phyloP scores from a whole-genome alignment of 2,113 vertebrate genomes.

The Psittacara wagleri region DNA sequence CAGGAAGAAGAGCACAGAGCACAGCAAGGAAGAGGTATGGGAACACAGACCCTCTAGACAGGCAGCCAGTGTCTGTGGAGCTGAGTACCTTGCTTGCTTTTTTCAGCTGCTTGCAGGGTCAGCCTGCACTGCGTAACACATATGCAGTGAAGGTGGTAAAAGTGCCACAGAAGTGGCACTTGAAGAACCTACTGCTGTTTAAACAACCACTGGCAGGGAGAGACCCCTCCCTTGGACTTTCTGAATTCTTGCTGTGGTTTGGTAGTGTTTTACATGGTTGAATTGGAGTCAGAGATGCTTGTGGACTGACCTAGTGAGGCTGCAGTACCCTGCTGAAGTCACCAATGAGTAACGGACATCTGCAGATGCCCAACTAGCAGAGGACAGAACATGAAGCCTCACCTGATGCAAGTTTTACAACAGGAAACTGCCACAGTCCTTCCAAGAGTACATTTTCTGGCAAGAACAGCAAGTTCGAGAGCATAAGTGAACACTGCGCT shows the following conservation, averaged over 20 bases:
- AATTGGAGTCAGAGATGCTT: background rate
- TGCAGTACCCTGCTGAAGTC: too few species aligned
- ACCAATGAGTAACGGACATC: fast-evolving
- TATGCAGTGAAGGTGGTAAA: background rate
- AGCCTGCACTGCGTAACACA: fast-evolving
- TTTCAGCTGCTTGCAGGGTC: background rate
- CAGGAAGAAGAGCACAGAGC: background rate
- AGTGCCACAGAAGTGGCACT: background rate
- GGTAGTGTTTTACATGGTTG: too few species aligned
- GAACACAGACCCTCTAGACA: too few species aligned
- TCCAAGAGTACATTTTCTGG: too few species aligned
- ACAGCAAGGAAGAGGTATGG: fast-evolving
- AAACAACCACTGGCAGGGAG: background rate
- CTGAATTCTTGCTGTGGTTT: too few species aligned
- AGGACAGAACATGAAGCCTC: background rate
- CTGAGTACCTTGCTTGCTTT: fast-evolving
- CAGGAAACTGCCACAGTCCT: background rate
- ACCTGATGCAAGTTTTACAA: too few species aligned
- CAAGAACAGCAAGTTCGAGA: background rate
- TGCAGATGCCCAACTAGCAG: too few species aligned
- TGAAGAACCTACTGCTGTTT: background rate
- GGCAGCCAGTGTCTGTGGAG: background rate
- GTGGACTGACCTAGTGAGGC: too few species aligned
- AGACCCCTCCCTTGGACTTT: background rate
- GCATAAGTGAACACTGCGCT: fast-evolving